Conservation (phyloP, 2,797 vertebrate genomes). For the Onychomys leucogaster region DNA sequence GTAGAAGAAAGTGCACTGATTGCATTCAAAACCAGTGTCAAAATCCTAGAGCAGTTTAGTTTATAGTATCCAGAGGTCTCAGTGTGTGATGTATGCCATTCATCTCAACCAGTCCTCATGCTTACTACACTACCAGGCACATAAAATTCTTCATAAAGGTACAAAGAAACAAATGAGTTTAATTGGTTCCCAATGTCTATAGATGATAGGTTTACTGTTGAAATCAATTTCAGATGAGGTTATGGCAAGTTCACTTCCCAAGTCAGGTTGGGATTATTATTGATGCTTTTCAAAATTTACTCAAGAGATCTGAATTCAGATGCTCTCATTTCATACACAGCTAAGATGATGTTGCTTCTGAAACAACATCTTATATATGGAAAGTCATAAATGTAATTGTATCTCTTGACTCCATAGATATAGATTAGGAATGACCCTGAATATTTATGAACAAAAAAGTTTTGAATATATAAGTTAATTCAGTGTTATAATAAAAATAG, state of each 20-base stretch:
- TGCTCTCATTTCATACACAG: not conserved
- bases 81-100: not conserved
- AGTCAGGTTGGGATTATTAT: not conserved
- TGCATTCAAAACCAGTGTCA: not conserved
- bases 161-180: not conserved
- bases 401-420: not conserved
- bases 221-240: not conserved
- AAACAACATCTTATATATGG: not conserved
- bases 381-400: conserved; percentile 28
- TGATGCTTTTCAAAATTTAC: not conserved
- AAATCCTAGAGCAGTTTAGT: not conserved
- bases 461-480: not conserved
- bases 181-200: not conserved
- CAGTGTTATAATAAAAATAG: not conserved
- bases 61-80: not conserved
- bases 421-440: not conserved
- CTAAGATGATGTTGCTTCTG: not conserved
- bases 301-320: not conserved
- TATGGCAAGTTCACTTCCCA: not conserved
- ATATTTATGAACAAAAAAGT: not conserved
- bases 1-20: not conserved
- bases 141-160: not conserved
- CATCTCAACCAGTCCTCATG: not conserved
- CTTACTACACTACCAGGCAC: not conserved
- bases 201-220: not conserved